Base-by-base conservation (phyloP, 2,888 invertebrate genomes). In the Dusona sp. region DNA sequence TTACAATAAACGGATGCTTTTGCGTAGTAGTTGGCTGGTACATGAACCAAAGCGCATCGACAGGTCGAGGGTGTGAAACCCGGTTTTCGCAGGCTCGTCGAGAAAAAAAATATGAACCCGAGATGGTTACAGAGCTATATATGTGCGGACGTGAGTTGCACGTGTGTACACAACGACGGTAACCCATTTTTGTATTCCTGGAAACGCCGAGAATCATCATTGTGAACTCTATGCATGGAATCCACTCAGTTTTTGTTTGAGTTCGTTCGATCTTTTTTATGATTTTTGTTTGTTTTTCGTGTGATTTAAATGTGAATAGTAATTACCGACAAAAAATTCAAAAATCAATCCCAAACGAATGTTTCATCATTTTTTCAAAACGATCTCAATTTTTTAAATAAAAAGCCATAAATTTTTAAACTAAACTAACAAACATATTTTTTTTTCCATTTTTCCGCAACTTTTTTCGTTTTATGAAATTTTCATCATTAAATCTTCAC, bases 1-100 rank as follows among this genome's bases (percentile, higher is more conserved):
- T 70, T 70, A 48, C 70, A 48, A 70, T 48, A 70, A 70, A 70
- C 70, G 70, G 45, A 48, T 48, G 70, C 48, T 48, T 70, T 70
- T 70, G 29, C 45, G 29, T 70, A 29, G 48, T 48, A 16, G 29
- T 25, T 29, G 48, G 29, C 45, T 16, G 25, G 19, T 29, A 45
- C 29, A 48, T 29, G 29, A 29, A 48, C 29, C 45, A 45, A 19
- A 48, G 29, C 45, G 29, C 45, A 48, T 48, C 45, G 16, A 70
- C 29, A 48, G 29, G 25, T 45, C 29, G 70, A 70, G 8, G 16
- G 48, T 25, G 70, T 7, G 48, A 22, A 70, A 29, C 68, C 29
- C 48, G 48, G 19, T 70, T 61, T 22, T 70, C 45, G 19, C 29
- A 29, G 25, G 9, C 19, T 45, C 19, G 45, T 70, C 29, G 29